A percentile compares a stretch with the other conserved stretches of the same genome.
Evolutionary conservation across 1,140 invertebrate species (phyloP).

Genomic region (Zaprionus taronus): DNA sequence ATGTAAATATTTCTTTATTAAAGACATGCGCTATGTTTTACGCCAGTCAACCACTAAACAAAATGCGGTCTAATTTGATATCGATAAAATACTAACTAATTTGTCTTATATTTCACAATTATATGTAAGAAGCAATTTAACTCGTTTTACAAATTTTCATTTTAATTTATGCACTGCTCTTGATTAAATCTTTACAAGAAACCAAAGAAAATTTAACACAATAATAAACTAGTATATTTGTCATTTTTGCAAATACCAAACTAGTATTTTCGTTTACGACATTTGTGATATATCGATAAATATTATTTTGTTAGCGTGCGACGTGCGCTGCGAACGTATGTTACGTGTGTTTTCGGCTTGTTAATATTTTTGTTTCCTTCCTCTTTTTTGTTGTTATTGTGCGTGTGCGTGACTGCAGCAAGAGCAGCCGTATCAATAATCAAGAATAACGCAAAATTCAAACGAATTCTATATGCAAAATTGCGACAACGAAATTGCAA

Average conservation of each 20-base stretch:
- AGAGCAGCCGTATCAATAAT: conserved; percentile 18
- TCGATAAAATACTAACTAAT: background rate
- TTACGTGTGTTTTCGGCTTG: conserved; percentile 56
- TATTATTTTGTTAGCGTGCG: conserved; percentile 48
- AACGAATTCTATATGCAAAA: background rate
- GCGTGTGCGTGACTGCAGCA: conserved; percentile 40
- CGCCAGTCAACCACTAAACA: background rate
- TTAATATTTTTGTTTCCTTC: conserved; percentile 47
- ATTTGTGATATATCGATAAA: conserved; percentile 34
- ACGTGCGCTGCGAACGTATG: conserved; percentile 52
- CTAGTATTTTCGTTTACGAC: conserved; percentile 15
- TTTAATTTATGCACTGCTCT: background rate
- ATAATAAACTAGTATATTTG: conserved; percentile 12
- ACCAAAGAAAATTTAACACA: background rate
- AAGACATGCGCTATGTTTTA: background rate
- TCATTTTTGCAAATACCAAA: conserved; percentile 33
- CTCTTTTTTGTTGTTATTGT: conserved; percentile 51
- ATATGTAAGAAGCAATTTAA: background rate
- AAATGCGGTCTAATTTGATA: background rate
- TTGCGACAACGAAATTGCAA: conserved; percentile 17
- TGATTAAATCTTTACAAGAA: background rate
- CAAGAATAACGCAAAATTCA: conserved; percentile 8
- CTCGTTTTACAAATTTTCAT: background rate
- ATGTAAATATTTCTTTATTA: background rate
- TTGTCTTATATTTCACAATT: background rate